Conservation (phyloP, 1,140 invertebrate genomes). For the Microplitis mediator region DNA sequence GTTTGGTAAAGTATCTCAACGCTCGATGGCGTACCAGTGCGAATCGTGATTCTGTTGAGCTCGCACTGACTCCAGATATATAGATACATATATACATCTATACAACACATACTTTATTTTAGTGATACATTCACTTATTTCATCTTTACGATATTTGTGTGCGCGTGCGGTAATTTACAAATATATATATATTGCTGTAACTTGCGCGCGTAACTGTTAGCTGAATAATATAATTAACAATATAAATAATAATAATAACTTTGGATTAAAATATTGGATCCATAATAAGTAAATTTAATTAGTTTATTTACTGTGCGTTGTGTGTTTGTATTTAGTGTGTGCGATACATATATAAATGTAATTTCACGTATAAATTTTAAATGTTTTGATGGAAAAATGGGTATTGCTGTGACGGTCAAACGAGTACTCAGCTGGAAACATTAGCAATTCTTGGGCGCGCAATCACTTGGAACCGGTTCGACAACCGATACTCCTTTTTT, state of each 20-base stretch:
- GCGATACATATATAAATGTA: too few species aligned
- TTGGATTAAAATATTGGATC: too few species aligned
- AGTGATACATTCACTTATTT: background rate
- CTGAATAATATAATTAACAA: too few species aligned
- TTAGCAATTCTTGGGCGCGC: background rate
- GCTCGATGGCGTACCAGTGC: slow-evolving; percentile 60
- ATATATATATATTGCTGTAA: background rate
- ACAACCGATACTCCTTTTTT: background rate
- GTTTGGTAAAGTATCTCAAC: slow-evolving; percentile 55
- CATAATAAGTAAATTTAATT: too few species aligned
- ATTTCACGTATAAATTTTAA: too few species aligned
- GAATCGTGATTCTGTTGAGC: slow-evolving; percentile 59
- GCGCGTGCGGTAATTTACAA: background rate
- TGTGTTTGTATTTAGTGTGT: too few species aligned
- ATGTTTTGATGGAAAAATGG: background rate
- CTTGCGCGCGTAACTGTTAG: too few species aligned
- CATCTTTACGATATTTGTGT: background rate
- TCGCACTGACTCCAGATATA: slow-evolving; percentile 40
- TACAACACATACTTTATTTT: background rate
- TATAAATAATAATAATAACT: too few species aligned
- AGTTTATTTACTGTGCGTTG: too few species aligned
- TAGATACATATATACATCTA: background rate
- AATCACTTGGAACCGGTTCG: slow-evolving; percentile 6
- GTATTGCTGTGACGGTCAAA: background rate
- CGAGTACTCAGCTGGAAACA: background rate